Base-by-base conservation (phyloP, 2,797 vertebrate species). In the Poecile montanus region DNA sequence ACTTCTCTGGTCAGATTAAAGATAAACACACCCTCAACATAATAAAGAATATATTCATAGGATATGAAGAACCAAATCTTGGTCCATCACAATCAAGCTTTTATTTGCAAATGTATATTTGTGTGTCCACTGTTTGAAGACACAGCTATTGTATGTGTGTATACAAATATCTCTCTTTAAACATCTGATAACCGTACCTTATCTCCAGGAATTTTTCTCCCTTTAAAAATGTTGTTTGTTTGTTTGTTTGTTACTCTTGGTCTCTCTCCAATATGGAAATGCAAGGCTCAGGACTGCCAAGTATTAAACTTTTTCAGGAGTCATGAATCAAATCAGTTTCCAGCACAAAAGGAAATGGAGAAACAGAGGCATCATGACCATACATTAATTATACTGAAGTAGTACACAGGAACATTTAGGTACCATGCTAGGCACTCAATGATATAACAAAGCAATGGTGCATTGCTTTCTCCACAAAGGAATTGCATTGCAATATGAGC, bases 21-120 rank as follows among this genome's bases (percentile, higher is more conserved):
- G 86, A 68, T 95, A 97, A 97, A 96, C 85, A 95, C 16, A 94
- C 13, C 40, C 23, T 63, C 65, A 96, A 92, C 58, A 89, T 85
- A 88, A 95, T 81, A 92, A 62, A 70, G 32, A 94, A 68, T 30
- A 58, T 30, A 67, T 57, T 62, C 48, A 88, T 27, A 92, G n/a
- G 60, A 73, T 60, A 85, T 32, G 56, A 89, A 84, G 16, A 71
- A 53, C 16, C 11, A 71, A 32, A 25, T 62, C 56, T 61, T 56
- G 26, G 38, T 72, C 26, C 34, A 34, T 47, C 66, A 21, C 21
- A 60, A 47, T 23, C 16, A 73, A 62, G 25, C 4, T 82, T 81
- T 65, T 83, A 80, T 62, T 71, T 84, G 77, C 23, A 73, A 40
- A n/a, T 58, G 10, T 10, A 5, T 14, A 48, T 58, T 68, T 68